Conservation (phyloP, 2,888 invertebrate species). For the Ctenicera cuprea region DNA sequence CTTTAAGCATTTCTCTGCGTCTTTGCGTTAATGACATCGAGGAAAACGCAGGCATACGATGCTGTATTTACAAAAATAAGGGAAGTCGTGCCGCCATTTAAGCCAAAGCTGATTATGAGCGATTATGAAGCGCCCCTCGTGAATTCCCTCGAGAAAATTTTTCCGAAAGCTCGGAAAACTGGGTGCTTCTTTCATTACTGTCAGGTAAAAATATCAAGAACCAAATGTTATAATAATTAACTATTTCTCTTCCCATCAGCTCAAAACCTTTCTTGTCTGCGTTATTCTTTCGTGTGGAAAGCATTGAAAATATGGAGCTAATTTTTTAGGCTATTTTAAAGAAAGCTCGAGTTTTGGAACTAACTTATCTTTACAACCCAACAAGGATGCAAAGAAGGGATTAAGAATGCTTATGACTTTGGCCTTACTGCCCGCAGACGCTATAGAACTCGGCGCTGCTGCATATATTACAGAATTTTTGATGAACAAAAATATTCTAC, state of each 20-base stretch:
- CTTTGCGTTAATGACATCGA: neutral
- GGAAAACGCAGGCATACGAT: neutral
- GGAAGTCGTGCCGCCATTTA: neutral
- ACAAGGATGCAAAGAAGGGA: too few species aligned
- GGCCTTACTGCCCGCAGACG: too few species aligned
- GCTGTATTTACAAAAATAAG: neutral
- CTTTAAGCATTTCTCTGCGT: neutral
- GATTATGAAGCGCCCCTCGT: neutral
- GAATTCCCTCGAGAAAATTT: neutral
- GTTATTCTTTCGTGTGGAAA: too few species aligned
- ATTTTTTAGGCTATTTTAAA: too few species aligned
- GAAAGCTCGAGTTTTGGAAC: neutral
- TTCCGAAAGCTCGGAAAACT: neutral
- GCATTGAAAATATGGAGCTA: too few species aligned
- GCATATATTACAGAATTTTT: too few species aligned
- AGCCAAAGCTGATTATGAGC: neutral
- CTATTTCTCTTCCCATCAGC: too few species aligned
- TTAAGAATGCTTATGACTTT: too few species aligned
- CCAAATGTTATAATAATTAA: too few species aligned
- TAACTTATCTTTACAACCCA: neutral
- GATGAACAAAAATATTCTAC: too few species aligned
- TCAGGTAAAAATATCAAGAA: neutral
- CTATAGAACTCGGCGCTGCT: too few species aligned
- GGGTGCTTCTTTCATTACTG: constrained; percentile 5
- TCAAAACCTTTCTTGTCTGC: too few species aligned